These are phyloP conservation scores for Stylophora pistillata DNA, from an alignment of 64 coral and sea anemone genomes.

Conservation along the genomic window DNA sequence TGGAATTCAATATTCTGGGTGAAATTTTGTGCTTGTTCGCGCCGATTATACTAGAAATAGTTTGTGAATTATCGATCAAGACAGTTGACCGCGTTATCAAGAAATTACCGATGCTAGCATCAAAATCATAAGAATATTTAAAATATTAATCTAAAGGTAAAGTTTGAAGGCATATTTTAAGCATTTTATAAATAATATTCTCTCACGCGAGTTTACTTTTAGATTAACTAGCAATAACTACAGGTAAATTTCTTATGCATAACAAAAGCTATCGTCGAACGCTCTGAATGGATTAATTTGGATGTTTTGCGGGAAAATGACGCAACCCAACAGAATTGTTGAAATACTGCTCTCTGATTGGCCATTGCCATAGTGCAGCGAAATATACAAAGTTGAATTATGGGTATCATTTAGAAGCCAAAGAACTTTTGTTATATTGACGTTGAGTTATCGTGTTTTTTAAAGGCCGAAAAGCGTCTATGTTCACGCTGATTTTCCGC, in stretches of 20 bases:
- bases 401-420: slow-evolving; percentile 26
- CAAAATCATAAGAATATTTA: too few species aligned
- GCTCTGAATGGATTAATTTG: neutral
- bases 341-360: slow-evolving; percentile 63
- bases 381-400: slow-evolving; percentile 61
- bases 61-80: too few species aligned
- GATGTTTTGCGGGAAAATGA: slow-evolving; percentile 23
- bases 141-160: too few species aligned
- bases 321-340: neutral
- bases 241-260: neutral
- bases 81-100: too few species aligned
- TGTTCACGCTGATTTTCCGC: slow-evolving; percentile 36
- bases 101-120: too few species aligned
- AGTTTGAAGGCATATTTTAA: neutral
- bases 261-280: neutral
- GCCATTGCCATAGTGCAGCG: slow-evolving; percentile 82
- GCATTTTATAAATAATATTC: neutral
- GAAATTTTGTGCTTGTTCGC: too few species aligned
- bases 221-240: neutral
- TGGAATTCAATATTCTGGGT: too few species aligned
- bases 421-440: neutral
- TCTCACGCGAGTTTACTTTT: neutral
- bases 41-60: too few species aligned
- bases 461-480: neutral
- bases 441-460: neutral